Percentiles rank a stretch among this genome's conserved stretches.
Evolutionary conservation across 2,888 invertebrate species (phyloP).

Genomic region (Rhodophaea formosa): DNA sequence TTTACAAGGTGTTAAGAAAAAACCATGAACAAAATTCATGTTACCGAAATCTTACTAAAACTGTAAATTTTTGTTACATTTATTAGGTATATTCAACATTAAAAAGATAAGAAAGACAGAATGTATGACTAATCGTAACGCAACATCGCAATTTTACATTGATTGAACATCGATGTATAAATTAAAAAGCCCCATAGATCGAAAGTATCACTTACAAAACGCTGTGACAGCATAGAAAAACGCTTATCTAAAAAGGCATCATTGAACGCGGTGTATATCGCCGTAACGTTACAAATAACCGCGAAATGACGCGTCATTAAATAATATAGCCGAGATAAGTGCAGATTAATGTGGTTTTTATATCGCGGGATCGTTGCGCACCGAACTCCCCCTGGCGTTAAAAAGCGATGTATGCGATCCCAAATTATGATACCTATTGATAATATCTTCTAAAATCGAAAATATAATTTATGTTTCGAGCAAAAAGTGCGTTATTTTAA

Average conservation of each 20-base stretch:
- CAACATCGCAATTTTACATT: background rate
- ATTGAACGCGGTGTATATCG: conserved; percentile 52
- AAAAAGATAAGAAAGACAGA: background rate
- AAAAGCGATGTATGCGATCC: conserved; percentile 66
- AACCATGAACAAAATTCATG: background rate
- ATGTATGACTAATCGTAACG: background rate
- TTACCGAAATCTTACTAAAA: too few species aligned
- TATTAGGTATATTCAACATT: background rate
- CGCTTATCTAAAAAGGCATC: conserved; percentile 65
- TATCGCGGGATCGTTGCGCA: conserved; percentile 61
- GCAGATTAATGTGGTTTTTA: conserved; percentile 77
- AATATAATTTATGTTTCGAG: conserved; percentile 25
- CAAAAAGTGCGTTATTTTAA: background rate
- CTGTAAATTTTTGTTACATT: too few species aligned
- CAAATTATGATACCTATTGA: conserved; percentile 54
- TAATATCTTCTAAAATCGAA: conserved; percentile 37
- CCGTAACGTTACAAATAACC: conserved; percentile 78
- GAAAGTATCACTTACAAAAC: conserved; percentile 55
- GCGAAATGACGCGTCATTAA: conserved; percentile 76
- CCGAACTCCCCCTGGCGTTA: conserved; percentile 62
- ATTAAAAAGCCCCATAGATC: conserved; percentile 26
- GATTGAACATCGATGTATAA: background rate
- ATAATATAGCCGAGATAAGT: conserved; percentile 77
- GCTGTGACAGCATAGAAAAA: conserved; percentile 48
- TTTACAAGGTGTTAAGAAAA: background rate